Conservation (phyloP, 1,140 invertebrate genomes). For the Monochamus saltuarius region DNA sequence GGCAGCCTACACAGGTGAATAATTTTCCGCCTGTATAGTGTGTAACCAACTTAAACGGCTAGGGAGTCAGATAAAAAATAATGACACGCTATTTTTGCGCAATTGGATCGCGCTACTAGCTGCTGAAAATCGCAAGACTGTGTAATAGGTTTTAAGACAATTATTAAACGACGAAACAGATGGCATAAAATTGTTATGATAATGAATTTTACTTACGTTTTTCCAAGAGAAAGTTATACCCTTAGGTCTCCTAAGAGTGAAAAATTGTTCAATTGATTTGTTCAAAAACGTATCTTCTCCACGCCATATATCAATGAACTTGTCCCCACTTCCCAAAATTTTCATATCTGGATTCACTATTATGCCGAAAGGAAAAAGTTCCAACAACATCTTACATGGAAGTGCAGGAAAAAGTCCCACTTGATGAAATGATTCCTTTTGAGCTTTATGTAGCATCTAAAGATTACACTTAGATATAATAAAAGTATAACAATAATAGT, state of each 20-base stretch:
- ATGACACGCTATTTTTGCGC: no score
- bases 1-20: no score
- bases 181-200: neutral
- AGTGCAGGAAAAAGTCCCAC: constrained; percentile 49
- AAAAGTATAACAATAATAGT: neutral
- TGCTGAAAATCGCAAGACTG: no score
- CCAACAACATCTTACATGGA: constrained; percentile 67
- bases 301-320: constrained; percentile 70
- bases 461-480: neutral
- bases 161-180: no score
- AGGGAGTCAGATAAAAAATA: no score
- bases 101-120: no score
- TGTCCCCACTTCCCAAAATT: constrained; percentile 69
- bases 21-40: no score
- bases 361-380: constrained; percentile 76
- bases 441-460: constrained; percentile 37
- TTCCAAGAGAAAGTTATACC: constrained; percentile 75
- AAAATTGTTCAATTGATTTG: constrained; percentile 64
- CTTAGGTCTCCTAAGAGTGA: constrained; percentile 71
- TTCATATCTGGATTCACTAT: constrained; percentile 64
- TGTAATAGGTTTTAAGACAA: no score
- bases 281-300: constrained; percentile 63
- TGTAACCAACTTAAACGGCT: no score
- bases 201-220: constrained; percentile 55
- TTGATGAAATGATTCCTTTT: constrained; percentile 21